Conservation (phyloP, 2,888 invertebrate species). For the Heliconius sara region DNA sequence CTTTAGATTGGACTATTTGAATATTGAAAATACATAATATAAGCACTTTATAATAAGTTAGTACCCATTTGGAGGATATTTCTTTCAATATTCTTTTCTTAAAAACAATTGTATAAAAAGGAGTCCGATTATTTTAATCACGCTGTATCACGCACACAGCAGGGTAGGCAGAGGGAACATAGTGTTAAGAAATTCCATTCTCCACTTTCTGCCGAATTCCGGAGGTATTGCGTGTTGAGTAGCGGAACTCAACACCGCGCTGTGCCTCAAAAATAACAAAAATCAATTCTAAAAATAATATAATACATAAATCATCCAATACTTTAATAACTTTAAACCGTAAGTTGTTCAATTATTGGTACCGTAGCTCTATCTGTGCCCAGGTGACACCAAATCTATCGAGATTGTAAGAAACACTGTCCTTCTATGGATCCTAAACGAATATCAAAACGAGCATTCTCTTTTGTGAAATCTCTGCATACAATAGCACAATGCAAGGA, state of each 20-base stretch:
- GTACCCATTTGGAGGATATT: no score
- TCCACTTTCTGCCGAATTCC: no score
- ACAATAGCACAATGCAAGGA: conserved; percentile 81
- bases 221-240: no score
- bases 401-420: conserved; percentile 51
- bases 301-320: neutral
- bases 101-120: no score
- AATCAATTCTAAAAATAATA: neutral
- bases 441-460: conserved; percentile 68
- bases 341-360: conserved; percentile 21
- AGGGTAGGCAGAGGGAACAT: no score
- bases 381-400: conserved; percentile 55
- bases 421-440: conserved; percentile 57
- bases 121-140: no score
- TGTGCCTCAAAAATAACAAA: neutral
- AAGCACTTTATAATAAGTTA: no score
- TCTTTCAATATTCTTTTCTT: no score
- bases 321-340: conserved; percentile 12
- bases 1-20: neutral
- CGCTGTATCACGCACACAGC: no score
- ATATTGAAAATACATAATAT: neutral
- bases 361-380: conserved; percentile 34
- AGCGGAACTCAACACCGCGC: no score
- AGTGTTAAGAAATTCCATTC: no score
- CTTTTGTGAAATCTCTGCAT: conserved; percentile 67